Base-by-base conservation (phyloP, 2,797 vertebrate genomes). In the Aulostomus chinensis region DNA sequence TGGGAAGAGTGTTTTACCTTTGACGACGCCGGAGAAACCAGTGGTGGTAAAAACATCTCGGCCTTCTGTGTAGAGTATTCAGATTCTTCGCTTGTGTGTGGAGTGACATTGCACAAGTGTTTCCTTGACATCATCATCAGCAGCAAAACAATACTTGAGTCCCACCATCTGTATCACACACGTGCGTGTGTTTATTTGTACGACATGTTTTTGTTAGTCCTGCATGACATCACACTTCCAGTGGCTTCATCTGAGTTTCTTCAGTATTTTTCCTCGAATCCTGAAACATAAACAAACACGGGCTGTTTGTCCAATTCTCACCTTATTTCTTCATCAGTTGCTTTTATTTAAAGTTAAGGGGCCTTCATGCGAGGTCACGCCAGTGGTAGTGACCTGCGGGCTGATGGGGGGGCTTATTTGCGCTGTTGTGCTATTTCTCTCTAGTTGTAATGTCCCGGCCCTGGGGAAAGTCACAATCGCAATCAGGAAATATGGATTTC, bases 401-500 rank as follows among this genome's bases (percentile, higher is more conserved):
- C 56, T 68, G 55, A 58, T 38, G 15, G 35, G 38, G n/a, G 33
- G 53, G 68, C 35, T 50, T 56, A 37, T 77, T 64, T 62, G 38
- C 7, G 24, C 56, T 78, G 73, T 81, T 76, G 68, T 80, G 74
- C 76, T 84, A 75, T 84, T 86, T 76, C 78, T 87, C 80, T 86
- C 34, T 56, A 52, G 82, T 88, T 86, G 81, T 87, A 88, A 89
- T 86, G 76, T 52, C 70, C 68, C 12, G 12, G 49, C 91, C 83
- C 87, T 61, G 56, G 89, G 89, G 89, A 91, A 55, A 68, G 64
- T 60, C 21, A 58, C 83, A 90, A 86, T 91, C 83, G 76, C 82
- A 87, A 88, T 91, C 91, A 91, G 90, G 89, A 91, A 91, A 92
- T 90, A 91, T 91, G 88, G 88, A 91, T 90, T 90, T 91, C 80